Evolutionary conservation across 2,888 invertebrate genomes (phyloP), one percentile per base, ranked within the genome.

Genomic region (Synanthedon myopaeformis): DNA sequence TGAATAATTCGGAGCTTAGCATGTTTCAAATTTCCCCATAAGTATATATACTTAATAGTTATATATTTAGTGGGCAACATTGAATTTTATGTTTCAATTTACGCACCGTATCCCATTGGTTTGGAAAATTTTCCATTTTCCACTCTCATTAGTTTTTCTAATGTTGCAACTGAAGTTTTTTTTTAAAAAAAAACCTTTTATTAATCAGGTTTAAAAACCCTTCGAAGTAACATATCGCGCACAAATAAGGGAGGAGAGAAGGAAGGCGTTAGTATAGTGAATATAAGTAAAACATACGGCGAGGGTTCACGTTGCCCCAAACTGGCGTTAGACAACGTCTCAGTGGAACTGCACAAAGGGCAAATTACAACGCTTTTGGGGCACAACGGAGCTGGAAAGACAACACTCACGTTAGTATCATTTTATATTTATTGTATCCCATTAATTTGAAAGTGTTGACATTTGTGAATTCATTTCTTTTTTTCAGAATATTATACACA

Each of bases 331-430:
- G 90, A 92, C 58, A 90, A 93, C 61, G 90, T 97, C 12, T 92
- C 90, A 14, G 72, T 97, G 10, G 93, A 94, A 60, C 92, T 97
- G 61, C 93, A 92, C 55, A 91, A 93, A 68, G 93, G 92, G 42
- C 95, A 96, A 74, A 94, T 97, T 51, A 96, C 96, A 0, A 93
- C 95, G 12, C 89, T 97, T 58, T 82, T 97, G 19, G 96, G 96
- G 0, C 93, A 96, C 61, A 97, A 97, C 64, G 96, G 97, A 0
- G 96, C 97, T 0, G 97, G 97, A 10, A 97, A 97, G 79, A 96
- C 96, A 14, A 97, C 97, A 0, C 92, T 96, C 0, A 96, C 96
- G 95, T 95, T 84, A 91, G 60, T 28, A 14, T 13, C 4, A 41
- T n/a, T 45, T 28, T 42, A 52, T 5, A 23, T 23, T 23, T 10